phyloP scores from a whole-genome alignment of 2,797 vertebrate genomes.

The Bryconaethiops microstoma region DNA sequence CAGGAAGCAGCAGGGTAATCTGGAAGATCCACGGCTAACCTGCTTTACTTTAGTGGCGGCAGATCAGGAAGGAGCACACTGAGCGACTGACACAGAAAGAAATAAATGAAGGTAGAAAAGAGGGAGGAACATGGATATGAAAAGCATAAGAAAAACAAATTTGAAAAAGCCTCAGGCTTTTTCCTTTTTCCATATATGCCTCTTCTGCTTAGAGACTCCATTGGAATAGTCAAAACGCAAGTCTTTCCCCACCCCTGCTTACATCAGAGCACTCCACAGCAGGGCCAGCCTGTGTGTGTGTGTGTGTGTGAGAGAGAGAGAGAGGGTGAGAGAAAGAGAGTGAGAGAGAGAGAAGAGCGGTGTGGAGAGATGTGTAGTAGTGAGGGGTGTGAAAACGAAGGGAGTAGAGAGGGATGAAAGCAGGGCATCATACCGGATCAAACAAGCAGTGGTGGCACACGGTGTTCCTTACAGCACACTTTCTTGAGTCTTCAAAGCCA shows the following conservation, averaged over 20 bases:
- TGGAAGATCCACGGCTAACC: constrained; percentile 7
- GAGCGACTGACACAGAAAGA: not conserved
- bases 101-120: not conserved
- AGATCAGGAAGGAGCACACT: not conserved
- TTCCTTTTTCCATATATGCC: not conserved
- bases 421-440: constrained; percentile 56
- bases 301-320: not conserved
- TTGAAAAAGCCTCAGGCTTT: not conserved
- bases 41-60: constrained; percentile 14
- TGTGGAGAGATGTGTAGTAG: not conserved
- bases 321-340: not conserved
- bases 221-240: not conserved
- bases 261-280: not conserved
- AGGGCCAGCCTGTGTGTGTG: not conserved
- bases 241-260: not conserved
- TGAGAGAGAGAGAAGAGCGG: not conserved
- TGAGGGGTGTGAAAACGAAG: not conserved
- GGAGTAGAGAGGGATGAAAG: constrained; percentile 21
- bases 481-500: constrained; percentile 71
- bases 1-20: not conserved
- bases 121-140: not conserved
- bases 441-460: constrained; percentile 61
- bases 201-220: not conserved
- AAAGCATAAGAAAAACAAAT: not conserved
- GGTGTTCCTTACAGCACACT: constrained; percentile 63